Evolutionary conservation across 2,113 vertebrate genomes (phyloP).

Genomic region (Oreocharis arfaki): DNA sequence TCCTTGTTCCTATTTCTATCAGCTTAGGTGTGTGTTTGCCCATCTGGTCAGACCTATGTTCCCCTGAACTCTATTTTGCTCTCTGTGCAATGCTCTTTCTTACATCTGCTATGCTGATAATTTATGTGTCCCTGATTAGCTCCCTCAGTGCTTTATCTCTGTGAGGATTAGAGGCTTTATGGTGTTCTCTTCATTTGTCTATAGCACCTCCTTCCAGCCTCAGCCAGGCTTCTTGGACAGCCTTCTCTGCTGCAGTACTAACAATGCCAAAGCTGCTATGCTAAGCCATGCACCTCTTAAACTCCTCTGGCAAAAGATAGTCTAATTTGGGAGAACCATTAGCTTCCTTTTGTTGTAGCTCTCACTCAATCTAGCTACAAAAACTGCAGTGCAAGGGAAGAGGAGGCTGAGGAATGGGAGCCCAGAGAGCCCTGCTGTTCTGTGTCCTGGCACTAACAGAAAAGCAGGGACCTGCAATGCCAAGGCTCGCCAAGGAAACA

Average conservation of each 20-base stretch:
- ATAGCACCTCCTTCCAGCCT: neutral
- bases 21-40: neutral
- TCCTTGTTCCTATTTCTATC: neutral
- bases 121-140: neutral
- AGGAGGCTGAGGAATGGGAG: neutral
- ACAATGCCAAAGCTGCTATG: neutral
- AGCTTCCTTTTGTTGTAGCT: neutral
- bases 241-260: neutral
- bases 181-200: neutral
- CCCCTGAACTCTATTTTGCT: neutral
- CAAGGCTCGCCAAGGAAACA: neutral
- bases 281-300: neutral
- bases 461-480: neutral
- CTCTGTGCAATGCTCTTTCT: neutral
- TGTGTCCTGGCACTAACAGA: neutral
- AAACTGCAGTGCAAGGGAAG: neutral
- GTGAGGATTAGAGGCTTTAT: neutral
- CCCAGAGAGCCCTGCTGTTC: neutral
- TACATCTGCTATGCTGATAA: neutral
- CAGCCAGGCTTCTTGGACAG: neutral
- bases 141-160: neutral
- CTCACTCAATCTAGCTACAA: neutral
- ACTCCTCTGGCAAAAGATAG: constrained; percentile 2
- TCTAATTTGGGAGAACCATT: neutral
- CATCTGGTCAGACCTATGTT: neutral